These are phyloP conservation scores for Lepidurus apus DNA, from an alignment of 1,140 invertebrate genomes.

Conservation along the genomic window DNA sequence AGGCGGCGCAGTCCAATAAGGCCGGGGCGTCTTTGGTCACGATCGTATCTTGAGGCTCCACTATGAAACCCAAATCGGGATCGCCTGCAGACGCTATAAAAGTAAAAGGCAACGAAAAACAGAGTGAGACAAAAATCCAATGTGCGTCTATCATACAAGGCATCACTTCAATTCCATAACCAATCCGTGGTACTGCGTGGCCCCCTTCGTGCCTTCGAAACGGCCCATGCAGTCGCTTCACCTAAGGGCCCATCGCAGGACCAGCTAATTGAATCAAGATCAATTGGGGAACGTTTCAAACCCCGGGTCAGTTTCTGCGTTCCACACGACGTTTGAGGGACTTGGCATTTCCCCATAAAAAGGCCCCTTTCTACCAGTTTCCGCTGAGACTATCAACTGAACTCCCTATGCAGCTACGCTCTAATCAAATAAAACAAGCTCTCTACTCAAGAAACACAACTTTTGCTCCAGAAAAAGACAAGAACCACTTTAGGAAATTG, in stretches of 20 bases:
- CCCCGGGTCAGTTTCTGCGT: too few relatives aligned
- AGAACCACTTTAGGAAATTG: too few relatives aligned
- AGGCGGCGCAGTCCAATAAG: slow-evolving; percentile 45
- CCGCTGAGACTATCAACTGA: not conserved
- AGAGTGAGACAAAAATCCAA: not conserved
- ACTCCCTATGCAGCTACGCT: not conserved
- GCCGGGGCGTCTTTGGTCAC: slow-evolving; percentile 42
- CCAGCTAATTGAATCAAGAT: too few relatives aligned
- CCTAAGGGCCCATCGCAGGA: too few relatives aligned
- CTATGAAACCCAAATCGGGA: slow-evolving; percentile 44
- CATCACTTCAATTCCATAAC: not conserved
- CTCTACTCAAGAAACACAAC: not conserved
- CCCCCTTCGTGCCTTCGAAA: too few relatives aligned
- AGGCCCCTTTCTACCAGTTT: not conserved
- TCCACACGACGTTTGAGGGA: too few relatives aligned
- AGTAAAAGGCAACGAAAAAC: not conserved
- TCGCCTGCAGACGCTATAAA: slow-evolving; percentile 24
- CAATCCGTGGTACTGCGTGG: too few relatives aligned
- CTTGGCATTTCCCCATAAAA: not conserved
- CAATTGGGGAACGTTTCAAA: too few relatives aligned
- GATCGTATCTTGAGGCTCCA: slow-evolving; percentile 46
- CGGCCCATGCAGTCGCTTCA: too few relatives aligned
- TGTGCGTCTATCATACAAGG: not conserved
- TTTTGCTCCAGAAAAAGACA: not conserved
- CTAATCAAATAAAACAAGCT: not conserved